Conservation (phyloP, 2,888 invertebrate species). For the Drosophila kambysellisi region DNA sequence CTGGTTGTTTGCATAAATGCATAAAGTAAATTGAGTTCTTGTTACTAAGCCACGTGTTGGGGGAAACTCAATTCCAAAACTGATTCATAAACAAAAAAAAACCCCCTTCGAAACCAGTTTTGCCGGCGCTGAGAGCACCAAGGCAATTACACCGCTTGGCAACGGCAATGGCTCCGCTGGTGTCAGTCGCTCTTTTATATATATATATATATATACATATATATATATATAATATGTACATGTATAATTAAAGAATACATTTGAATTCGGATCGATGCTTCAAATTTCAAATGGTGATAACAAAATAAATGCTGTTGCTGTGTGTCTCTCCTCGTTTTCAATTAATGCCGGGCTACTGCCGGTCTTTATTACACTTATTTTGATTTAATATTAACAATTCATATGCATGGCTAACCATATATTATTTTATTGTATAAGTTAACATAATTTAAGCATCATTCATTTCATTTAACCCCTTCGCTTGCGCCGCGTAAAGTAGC, state of each 20-base stretch:
- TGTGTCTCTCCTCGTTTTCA: not conserved
- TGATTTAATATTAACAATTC: slow-evolving; percentile 1
- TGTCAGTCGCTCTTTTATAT: slow-evolving; percentile 5
- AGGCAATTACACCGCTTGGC: slow-evolving; percentile 22
- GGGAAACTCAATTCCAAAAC: slow-evolving; percentile 7
- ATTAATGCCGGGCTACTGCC: slow-evolving; percentile 3
- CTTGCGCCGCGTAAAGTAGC: not conserved
- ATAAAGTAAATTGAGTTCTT: not conserved
- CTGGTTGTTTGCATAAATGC: slow-evolving; percentile 3
- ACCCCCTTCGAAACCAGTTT: slow-evolving; percentile 24
- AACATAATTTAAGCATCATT: slow-evolving; percentile 10
- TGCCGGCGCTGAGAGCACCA: slow-evolving; percentile 8
- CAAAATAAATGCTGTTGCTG: not conserved
- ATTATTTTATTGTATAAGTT: slow-evolving; percentile 2
- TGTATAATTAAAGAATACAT: not conserved
- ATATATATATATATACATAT: not conserved
- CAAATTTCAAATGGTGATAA: not conserved
- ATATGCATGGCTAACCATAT: slow-evolving; percentile 1
- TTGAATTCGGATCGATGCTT: not conserved
- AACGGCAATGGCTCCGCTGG: not conserved
- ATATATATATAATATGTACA: slow-evolving; percentile 7
- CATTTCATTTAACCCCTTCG: slow-evolving; percentile 15
- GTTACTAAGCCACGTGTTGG: slow-evolving; percentile 25
- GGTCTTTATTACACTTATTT: slow-evolving; percentile 2
- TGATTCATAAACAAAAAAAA: slow-evolving; percentile 43